These are phyloP conservation scores for Harpagoxenus sublaevis DNA, from an alignment of 2,888 invertebrate species.

Conservation along the genomic window DNA sequence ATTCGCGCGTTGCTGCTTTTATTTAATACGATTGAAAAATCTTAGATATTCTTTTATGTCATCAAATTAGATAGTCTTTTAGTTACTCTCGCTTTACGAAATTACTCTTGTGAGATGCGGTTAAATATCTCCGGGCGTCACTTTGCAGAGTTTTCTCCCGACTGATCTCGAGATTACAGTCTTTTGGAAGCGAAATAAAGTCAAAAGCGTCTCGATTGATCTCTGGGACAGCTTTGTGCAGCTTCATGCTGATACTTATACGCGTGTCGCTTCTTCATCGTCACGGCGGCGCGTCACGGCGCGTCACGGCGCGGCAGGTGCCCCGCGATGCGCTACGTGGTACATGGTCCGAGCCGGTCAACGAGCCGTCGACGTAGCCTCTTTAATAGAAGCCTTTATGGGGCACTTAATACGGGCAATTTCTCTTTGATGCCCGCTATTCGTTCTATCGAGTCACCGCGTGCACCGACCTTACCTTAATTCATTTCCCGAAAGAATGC, in stretches of 20 bases:
- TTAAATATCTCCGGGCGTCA: too few relatives aligned
- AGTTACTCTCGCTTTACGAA: background rate
- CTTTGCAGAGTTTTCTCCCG: background rate
- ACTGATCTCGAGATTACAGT: background rate
- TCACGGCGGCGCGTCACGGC: conserved; percentile 28
- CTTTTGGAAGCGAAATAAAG: background rate
- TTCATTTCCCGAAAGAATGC: background rate
- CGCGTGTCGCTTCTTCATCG: conserved; percentile 23
- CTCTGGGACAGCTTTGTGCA: background rate
- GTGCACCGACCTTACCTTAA: conserved; percentile 48
- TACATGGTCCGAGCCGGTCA: conserved; percentile 64
- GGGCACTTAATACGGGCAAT: conserved; percentile 79
- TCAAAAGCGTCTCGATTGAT: background rate
- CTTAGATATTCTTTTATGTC: background rate
- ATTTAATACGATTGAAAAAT: background rate
- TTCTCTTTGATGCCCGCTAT: conserved; percentile 79
- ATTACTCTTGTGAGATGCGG: background rate
- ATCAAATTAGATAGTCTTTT: background rate
- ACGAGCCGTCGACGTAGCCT: conserved; percentile 71
- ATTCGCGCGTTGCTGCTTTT: background rate
- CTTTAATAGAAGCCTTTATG: conserved; percentile 82
- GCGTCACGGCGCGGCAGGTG: conserved; percentile 70
- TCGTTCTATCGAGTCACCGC: conserved; percentile 73
- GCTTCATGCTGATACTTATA: conserved; percentile 1
- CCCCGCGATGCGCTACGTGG: conserved; percentile 72